Evolutionary conservation across 2,888 invertebrate species (phyloP).

Genomic region (Tanytarsus gracilentus): DNA sequence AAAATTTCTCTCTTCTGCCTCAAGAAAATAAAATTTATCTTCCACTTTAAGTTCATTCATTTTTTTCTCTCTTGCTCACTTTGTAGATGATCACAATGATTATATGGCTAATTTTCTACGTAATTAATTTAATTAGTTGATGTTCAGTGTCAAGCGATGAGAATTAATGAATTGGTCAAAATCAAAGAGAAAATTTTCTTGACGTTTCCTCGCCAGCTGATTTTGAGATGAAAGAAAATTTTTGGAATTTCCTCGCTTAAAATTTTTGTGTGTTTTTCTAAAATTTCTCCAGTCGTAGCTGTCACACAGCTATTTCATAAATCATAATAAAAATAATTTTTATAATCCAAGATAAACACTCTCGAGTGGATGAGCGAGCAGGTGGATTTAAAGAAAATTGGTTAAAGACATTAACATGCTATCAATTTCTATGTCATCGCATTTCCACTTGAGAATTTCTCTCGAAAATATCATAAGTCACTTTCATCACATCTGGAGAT

Average conservation of each 20-base stretch:
- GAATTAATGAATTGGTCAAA: not conserved
- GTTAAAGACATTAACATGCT: conserved; percentile 9
- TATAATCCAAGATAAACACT: not conserved
- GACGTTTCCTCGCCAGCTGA: not conserved
- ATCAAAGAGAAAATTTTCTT: not conserved
- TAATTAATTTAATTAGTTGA: conserved; percentile 23
- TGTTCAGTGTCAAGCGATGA: not conserved
- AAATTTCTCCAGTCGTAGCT: conserved; percentile 8
- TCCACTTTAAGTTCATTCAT: not conserved
- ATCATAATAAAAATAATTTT: conserved; percentile 16
- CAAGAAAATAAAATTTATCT: conserved; percentile 7
- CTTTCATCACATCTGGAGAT: conserved; percentile 12
- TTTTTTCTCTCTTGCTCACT: not conserved
- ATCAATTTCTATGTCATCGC: conserved; percentile 20
- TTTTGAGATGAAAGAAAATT: not conserved
- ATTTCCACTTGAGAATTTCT: not conserved
- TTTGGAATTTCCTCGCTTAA: conserved; percentile 16
- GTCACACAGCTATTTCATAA: conserved; percentile 4
- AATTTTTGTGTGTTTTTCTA: conserved; percentile 18
- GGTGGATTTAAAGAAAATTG: conserved; percentile 14
- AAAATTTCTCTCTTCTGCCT: conserved; percentile 13
- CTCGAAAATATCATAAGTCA: conserved; percentile 17
- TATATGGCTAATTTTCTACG: conserved; percentile 9
- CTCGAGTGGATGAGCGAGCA: conserved; percentile 16
- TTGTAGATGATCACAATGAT: conserved; percentile 11